Percentiles rank a stretch among this genome's conserved stretches.
These are phyloP conservation scores for Ataeniobius toweri DNA, from an alignment of 2,797 vertebrate genomes.

Conservation along the genomic window DNA sequence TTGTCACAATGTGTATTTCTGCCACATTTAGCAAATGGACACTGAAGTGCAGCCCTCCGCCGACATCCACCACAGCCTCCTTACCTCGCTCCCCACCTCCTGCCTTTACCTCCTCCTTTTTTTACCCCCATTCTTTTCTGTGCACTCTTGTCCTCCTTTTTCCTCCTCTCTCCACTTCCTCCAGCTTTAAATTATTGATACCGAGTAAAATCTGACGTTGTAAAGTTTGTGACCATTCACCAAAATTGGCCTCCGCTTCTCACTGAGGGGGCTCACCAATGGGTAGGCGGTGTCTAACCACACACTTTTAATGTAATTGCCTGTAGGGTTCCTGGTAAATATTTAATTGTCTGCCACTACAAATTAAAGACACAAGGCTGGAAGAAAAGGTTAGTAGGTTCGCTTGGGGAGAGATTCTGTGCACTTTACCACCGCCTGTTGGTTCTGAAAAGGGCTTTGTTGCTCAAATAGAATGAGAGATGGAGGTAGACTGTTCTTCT, in stretches of 20 bases:
- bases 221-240: slow-evolving; percentile 90
- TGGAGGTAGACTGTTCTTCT: slow-evolving; percentile 19
- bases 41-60: slow-evolving; percentile 56
- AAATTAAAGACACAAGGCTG: slow-evolving; percentile 85
- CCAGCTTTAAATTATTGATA: slow-evolving; percentile 88
- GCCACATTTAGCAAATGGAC: slow-evolving; percentile 81
- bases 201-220: slow-evolving; percentile 91
- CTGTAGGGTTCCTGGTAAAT: slow-evolving; percentile 91
- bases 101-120: slow-evolving; percentile 38
- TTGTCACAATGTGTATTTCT: slow-evolving; percentile 69
- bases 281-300: slow-evolving; percentile 90
- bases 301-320: slow-evolving; percentile 93
- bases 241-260: slow-evolving; percentile 83
- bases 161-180: slow-evolving; percentile 42
- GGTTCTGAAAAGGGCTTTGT: slow-evolving; percentile 36
- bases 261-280: slow-evolving; percentile 81
- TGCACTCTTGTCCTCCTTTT: slow-evolving; percentile 44
- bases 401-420: slow-evolving; percentile 54
- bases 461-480: slow-evolving; percentile 8
- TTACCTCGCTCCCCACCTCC: slow-evolving; percentile 29
- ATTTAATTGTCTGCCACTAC: slow-evolving; percentile 92
- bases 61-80: slow-evolving; percentile 45
- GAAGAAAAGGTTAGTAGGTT: slow-evolving; percentile 59
- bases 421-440: slow-evolving; percentile 56
- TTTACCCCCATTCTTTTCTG: slow-evolving; percentile 36